A percentile compares a stretch with the other conserved stretches of the same genome.
Conservation (phyloP, 2,797 vertebrate genomes). For the Otolemur crassicaudatus region DNA sequence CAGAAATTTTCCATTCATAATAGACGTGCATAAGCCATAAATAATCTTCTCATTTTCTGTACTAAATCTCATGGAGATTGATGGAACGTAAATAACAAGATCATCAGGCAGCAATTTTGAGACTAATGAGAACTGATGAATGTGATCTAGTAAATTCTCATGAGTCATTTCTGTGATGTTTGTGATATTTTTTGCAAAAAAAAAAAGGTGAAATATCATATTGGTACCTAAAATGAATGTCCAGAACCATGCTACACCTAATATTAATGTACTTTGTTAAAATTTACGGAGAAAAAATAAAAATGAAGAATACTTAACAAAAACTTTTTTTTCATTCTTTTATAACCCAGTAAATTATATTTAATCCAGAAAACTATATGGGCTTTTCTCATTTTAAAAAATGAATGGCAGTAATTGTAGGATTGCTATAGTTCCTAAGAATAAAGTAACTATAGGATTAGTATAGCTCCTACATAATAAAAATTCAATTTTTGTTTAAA, state of each 20-base stretch:
- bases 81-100: background rate
- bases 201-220: background rate
- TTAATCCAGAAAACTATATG: background rate
- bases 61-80: background rate
- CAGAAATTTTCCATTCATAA: background rate
- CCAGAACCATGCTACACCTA: background rate
- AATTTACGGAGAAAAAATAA: background rate
- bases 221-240: background rate
- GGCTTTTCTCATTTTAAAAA: conserved; percentile 19
- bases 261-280: background rate
- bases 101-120: background rate
- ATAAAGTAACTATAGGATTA: background rate
- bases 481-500: background rate
- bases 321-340: background rate
- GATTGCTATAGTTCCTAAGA: background rate
- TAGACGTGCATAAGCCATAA: background rate
- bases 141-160: background rate
- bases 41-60: background rate
- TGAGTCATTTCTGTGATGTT: background rate
- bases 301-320: background rate
- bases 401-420: background rate
- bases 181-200: background rate
- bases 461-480: background rate
- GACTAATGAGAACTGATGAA: background rate
- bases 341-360: background rate